A percentile compares a stretch with the other conserved stretches of the same genome.
Conservation (phyloP, 2,888 invertebrate genomes). For the Erannis defoliaria region DNA sequence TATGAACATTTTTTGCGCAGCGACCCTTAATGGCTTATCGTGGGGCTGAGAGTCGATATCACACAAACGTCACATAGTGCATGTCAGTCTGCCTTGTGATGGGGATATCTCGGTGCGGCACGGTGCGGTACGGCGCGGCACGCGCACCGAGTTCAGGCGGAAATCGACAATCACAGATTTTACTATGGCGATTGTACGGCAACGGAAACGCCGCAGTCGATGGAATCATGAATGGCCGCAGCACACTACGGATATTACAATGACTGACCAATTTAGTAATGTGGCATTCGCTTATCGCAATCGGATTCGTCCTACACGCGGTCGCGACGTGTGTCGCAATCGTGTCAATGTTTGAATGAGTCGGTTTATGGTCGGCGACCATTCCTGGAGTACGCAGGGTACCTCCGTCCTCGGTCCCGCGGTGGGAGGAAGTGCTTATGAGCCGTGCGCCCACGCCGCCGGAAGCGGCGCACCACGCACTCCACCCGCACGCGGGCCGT, state of each 20-base stretch:
- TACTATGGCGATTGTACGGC: slow-evolving; percentile 55
- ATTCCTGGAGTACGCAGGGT: slow-evolving; percentile 43
- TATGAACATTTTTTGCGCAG: slow-evolving; percentile 82
- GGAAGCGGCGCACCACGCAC: slow-evolving; percentile 74
- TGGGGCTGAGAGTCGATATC: slow-evolving; percentile 71
- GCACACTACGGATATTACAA: slow-evolving; percentile 61
- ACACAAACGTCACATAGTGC: slow-evolving; percentile 56
- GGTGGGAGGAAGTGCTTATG: slow-evolving; percentile 78
- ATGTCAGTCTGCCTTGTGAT: slow-evolving; percentile 45
- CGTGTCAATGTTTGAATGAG: slow-evolving; percentile 52
- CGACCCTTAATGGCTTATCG: slow-evolving; percentile 81
- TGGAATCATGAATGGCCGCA: slow-evolving; percentile 61
- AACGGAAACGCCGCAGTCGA: slow-evolving; percentile 59
- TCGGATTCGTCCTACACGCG: slow-evolving; percentile 62
- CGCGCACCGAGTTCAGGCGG: slow-evolving; percentile 39
- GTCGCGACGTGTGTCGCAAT: slow-evolving; percentile 56
- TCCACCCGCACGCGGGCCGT: slow-evolving; percentile 47
- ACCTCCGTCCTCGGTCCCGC: slow-evolving; percentile 51
- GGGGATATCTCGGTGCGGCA: slow-evolving; percentile 25
- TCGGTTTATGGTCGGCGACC: slow-evolving; percentile 53
- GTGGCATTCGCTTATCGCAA: slow-evolving; percentile 63
- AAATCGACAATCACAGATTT: slow-evolving; percentile 60
- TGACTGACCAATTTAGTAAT: slow-evolving; percentile 64
- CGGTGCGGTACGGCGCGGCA: slow-evolving; percentile 37
- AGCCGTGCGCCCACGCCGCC: slow-evolving; percentile 76